Evolutionary conservation across 2,797 vertebrate genomes (phyloP).

Genomic region (Vultur gryphus): DNA sequence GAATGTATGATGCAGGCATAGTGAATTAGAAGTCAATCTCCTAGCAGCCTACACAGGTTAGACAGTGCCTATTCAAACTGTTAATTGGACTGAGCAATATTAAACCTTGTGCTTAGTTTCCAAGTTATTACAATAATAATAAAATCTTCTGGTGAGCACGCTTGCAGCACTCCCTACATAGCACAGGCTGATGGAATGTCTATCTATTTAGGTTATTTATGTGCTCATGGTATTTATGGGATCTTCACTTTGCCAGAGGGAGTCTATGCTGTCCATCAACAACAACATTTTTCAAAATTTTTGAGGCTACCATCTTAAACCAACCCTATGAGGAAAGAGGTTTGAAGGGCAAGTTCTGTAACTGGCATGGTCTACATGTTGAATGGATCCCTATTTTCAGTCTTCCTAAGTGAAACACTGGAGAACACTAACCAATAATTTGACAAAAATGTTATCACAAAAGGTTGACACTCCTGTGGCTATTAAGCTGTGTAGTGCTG

Average conservation of each 20-base stretch:
- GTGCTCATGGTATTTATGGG: background rate
- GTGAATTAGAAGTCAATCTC: background rate
- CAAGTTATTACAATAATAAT: background rate
- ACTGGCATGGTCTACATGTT: background rate
- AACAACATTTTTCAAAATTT: background rate
- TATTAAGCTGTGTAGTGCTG: background rate
- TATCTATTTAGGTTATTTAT: background rate
- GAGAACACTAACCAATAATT: background rate
- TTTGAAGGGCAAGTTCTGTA: background rate
- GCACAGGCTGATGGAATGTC: background rate
- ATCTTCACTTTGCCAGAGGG: background rate
- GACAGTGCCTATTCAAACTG: background rate
- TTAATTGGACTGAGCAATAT: background rate
- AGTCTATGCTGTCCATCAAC: background rate
- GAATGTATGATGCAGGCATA: accelerated
- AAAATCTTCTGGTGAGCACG: background rate
- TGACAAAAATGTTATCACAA: background rate
- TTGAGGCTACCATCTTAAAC: background rate
- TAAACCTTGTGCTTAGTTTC: background rate
- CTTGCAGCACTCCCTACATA: background rate
- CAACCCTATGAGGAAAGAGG: background rate
- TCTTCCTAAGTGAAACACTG: background rate
- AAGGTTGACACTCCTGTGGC: background rate
- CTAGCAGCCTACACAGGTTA: background rate
- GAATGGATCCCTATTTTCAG: background rate